Conservation (phyloP, 2,888 invertebrate genomes). For the Macropis europaea region DNA sequence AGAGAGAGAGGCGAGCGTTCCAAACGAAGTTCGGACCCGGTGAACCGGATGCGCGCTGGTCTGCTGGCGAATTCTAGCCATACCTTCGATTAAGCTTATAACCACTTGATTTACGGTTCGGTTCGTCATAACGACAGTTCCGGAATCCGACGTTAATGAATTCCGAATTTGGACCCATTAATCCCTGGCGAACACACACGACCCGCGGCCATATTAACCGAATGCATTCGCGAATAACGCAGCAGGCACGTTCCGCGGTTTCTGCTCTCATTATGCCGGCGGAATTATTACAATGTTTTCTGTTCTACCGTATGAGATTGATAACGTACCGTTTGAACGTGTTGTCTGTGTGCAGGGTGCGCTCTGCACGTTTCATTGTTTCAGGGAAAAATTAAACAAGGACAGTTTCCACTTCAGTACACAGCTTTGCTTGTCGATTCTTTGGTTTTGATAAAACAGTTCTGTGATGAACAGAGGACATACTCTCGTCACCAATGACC, state of each 20-base stretch:
- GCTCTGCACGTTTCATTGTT: no score
- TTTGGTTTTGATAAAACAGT: no score
- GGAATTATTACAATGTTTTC: conserved; percentile 62
- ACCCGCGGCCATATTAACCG: conserved; percentile 38
- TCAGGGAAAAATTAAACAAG: no score
- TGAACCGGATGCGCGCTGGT: no score
- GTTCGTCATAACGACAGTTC: conserved; percentile 20
- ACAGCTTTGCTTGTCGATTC: no score
- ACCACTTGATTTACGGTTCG: conserved; percentile 21
- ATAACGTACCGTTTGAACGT: conserved; percentile 22
- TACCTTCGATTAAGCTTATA: conserved; percentile 22
- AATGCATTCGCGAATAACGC: conserved; percentile 51
- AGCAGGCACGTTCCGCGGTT: conserved; percentile 44
- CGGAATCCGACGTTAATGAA: conserved; percentile 45
- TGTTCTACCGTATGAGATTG: no score
- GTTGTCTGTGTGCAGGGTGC: no score
- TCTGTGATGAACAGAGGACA: no score
- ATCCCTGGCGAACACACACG: conserved; percentile 33
- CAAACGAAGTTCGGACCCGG: no score
- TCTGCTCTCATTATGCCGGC: conserved; percentile 37
- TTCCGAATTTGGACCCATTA: conserved; percentile 52
- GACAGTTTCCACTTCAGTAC: no score
- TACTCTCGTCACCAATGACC: no score
- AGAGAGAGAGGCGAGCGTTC: no score
- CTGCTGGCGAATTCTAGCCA: neutral